Percentiles rank a stretch among this genome's conserved stretches.
Evolutionary conservation across 2,888 invertebrate genomes (phyloP).

Genomic region (Lasioglossum figueresi): DNA sequence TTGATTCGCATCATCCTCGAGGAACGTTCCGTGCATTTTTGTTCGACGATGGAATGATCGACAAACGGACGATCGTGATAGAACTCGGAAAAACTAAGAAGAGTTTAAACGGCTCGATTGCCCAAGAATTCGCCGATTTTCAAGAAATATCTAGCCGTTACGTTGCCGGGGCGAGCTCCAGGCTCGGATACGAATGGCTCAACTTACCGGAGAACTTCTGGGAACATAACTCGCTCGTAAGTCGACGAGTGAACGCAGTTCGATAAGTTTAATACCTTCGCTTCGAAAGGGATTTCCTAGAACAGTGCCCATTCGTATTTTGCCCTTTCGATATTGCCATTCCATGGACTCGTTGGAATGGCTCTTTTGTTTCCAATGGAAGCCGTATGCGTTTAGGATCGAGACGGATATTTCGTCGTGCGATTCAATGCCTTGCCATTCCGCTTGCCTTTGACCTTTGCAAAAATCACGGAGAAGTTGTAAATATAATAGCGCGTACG

Average conservation of each 20-base stretch:
- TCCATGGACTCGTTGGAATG: not conserved
- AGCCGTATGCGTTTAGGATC: constrained; percentile 3
- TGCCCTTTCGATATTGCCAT: constrained; percentile 3
- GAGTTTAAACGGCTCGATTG: not conserved
- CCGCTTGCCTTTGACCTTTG: not conserved
- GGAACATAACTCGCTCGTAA: constrained; percentile 18
- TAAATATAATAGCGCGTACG: not conserved
- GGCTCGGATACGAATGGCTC: constrained; percentile 20
- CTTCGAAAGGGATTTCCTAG: constrained; percentile 14
- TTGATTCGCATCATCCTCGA: not conserved
- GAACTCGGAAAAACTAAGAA: constrained; percentile 4
- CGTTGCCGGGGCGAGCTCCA: not conserved
- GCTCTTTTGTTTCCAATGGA: constrained; percentile 1
- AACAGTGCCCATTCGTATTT: constrained; percentile 12
- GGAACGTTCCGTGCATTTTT: not conserved
- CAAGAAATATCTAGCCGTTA: constrained; percentile 13
- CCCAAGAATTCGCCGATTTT: constrained; percentile 15
- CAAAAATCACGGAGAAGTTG: not conserved
- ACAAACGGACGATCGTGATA: not conserved
- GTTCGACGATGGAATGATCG: not conserved
- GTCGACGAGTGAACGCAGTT: constrained; percentile 18
- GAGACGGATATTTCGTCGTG: not conserved
- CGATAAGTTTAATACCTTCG: constrained; percentile 21
- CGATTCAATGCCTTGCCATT: not conserved
- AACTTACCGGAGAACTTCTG: constrained; percentile 36